Conservation (phyloP, 2,888 invertebrate species). For the Ligdia adustata region DNA sequence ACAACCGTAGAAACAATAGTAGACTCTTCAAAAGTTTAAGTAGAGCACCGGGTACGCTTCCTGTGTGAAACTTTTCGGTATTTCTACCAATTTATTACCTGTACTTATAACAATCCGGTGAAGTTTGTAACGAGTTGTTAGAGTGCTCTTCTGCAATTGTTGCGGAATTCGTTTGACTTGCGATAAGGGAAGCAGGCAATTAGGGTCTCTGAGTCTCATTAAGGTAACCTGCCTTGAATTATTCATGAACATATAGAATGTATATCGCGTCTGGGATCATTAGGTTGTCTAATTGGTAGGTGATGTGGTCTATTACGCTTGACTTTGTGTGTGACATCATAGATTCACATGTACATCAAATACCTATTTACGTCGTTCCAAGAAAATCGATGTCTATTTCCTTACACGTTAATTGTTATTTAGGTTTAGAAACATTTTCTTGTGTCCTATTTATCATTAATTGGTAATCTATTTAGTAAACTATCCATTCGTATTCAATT, state of each 20-base stretch:
- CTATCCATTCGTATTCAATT: too few relatives aligned
- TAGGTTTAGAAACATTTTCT: too few relatives aligned
- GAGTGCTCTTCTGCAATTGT: conserved; percentile 18
- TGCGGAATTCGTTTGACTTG: conserved; percentile 16
- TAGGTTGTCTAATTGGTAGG: conserved; percentile 2
- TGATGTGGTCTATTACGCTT: neutral
- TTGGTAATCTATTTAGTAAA: too few relatives aligned
- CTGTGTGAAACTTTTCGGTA: conserved; percentile 41
- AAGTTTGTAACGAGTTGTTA: conserved; percentile 45
- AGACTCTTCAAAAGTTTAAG: conserved; percentile 40
- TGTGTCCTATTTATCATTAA: too few relatives aligned
- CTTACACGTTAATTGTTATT: too few relatives aligned
- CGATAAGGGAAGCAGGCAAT: conserved; percentile 2
- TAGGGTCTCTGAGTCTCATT: neutral
- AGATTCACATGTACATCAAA: too few relatives aligned
- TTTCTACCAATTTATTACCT: conserved; percentile 52
- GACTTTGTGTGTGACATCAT: too few relatives aligned
- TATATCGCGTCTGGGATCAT: neutral
- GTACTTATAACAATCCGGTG: conserved; percentile 43
- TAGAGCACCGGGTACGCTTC: conserved; percentile 44
- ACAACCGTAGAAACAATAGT: conserved; percentile 35
- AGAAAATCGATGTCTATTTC: too few relatives aligned
- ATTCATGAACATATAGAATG: neutral
- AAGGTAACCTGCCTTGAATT: neutral
- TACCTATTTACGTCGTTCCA: too few relatives aligned